These are phyloP conservation scores for Luehdorfia chinensis DNA, from an alignment of 1,140 invertebrate genomes.

Conservation along the genomic window DNA sequence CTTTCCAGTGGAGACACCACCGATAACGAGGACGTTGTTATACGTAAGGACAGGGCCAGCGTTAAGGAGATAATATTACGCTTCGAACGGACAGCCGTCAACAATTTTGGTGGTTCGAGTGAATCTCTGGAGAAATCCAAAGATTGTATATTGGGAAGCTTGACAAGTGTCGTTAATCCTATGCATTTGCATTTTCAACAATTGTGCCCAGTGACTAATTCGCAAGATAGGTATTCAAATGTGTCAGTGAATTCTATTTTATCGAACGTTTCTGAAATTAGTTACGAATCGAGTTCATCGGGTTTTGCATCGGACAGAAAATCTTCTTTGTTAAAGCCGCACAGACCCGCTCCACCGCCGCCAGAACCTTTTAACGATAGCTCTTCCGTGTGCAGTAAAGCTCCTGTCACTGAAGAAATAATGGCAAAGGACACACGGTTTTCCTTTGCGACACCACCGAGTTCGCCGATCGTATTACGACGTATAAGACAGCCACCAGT, in stretches of 20 bases:
- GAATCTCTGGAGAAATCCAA: constrained; percentile 56
- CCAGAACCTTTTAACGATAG: constrained; percentile 57
- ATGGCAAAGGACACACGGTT: constrained; percentile 38
- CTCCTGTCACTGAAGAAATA: constrained; percentile 38
- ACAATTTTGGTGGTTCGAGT: constrained; percentile 39
- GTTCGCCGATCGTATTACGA: constrained; percentile 54
- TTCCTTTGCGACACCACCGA: constrained; percentile 51
- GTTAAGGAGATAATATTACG: constrained; percentile 67
- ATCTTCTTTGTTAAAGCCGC: constrained; percentile 45
- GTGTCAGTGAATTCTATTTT: constrained; percentile 69
- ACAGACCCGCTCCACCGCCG: constrained; percentile 62
- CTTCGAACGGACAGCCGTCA: constrained; percentile 55
- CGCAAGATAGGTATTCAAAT: constrained; percentile 65
- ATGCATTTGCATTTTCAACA: constrained; percentile 57
- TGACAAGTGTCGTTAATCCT: constrained; percentile 61
- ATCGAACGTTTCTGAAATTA: constrained; percentile 64
- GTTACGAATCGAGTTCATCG: constrained; percentile 64
- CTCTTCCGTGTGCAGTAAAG: constrained; percentile 46
- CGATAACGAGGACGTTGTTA: constrained; percentile 55
- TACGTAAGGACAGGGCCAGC: constrained; percentile 52
- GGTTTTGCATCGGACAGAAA: constrained; percentile 68
- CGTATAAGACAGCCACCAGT: constrained; percentile 63
- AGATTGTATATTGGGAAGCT: constrained; percentile 49
- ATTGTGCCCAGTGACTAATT: constrained; percentile 46
- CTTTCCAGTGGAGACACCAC: constrained; percentile 44